Conservation (phyloP, 2,113 vertebrate genomes). For the Rhinoptilus africanus region DNA sequence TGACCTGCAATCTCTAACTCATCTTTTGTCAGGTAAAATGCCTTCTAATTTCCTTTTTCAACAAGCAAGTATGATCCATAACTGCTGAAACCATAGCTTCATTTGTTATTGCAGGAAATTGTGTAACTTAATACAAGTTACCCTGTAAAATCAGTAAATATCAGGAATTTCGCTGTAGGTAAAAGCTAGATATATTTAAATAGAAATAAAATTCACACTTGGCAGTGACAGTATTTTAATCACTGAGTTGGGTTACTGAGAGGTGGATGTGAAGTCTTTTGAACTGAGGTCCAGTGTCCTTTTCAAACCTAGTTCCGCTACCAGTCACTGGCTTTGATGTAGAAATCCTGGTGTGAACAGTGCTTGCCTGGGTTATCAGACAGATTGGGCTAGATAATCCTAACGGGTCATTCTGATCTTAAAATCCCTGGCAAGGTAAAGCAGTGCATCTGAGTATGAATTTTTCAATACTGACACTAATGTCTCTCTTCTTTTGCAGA, state of each 20-base stretch:
- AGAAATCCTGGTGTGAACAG: background rate
- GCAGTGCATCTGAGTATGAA: background rate
- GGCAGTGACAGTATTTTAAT: background rate
- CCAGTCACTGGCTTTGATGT: constrained; percentile 5
- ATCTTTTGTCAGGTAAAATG: background rate
- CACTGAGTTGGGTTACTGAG: background rate
- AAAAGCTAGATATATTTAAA: background rate
- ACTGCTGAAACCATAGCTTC: background rate
- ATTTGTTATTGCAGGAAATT: background rate
- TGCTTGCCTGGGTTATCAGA: background rate
- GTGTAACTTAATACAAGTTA: background rate
- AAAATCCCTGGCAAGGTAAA: background rate
- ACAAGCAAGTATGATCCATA: constrained; percentile 1
- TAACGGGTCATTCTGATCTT: background rate
- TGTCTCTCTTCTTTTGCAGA: background rate
- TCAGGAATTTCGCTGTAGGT: background rate
- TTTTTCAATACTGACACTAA: background rate
- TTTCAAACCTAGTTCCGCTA: background rate
- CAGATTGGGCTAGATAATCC: background rate
- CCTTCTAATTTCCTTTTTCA: background rate
- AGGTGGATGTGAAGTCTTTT: background rate
- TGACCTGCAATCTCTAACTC: background rate
- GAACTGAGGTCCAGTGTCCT: background rate
- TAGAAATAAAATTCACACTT: background rate
- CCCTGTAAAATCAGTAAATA: background rate